A percentile compares a stretch with the other conserved stretches of the same genome.
Evolutionary conservation across 2,113 vertebrate species (phyloP).

Genomic region (Felis chaus): DNA sequence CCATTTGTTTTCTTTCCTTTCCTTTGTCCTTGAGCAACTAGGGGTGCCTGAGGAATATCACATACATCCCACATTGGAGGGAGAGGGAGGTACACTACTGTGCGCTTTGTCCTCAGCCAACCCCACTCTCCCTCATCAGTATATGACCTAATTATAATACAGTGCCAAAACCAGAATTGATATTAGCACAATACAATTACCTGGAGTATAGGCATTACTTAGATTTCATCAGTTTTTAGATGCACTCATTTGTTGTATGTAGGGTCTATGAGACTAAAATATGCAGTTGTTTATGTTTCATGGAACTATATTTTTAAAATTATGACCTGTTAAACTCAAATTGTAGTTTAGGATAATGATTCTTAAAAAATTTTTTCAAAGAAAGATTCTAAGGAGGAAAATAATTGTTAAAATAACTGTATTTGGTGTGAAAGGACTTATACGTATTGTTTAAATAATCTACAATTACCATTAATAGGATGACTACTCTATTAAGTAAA

Average conservation of each 20-base stretch:
- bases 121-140: too few species aligned
- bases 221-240: neutral
- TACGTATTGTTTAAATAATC: neutral
- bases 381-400: neutral
- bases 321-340: neutral
- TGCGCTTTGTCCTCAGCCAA: too few species aligned
- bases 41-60: too few species aligned
- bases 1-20: too few species aligned
- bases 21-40: too few species aligned
- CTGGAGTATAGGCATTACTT: rapidly evolving
- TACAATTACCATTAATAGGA: neutral
- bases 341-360: too few species aligned
- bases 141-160: neutral
- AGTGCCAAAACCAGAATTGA: neutral
- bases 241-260: neutral
- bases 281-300: neutral
- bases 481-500: neutral
- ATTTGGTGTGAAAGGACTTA: neutral
- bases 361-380: neutral
- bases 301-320: neutral
- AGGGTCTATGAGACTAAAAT: neutral
- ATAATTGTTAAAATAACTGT: neutral
- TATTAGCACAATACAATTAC: neutral
- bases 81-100: too few species aligned
- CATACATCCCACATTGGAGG: too few species aligned